Percentiles rank a stretch among this genome's conserved stretches.
phyloP scores from a whole-genome alignment of 2,797 vertebrate species.

The Gymnoscopelus braueri region DNA sequence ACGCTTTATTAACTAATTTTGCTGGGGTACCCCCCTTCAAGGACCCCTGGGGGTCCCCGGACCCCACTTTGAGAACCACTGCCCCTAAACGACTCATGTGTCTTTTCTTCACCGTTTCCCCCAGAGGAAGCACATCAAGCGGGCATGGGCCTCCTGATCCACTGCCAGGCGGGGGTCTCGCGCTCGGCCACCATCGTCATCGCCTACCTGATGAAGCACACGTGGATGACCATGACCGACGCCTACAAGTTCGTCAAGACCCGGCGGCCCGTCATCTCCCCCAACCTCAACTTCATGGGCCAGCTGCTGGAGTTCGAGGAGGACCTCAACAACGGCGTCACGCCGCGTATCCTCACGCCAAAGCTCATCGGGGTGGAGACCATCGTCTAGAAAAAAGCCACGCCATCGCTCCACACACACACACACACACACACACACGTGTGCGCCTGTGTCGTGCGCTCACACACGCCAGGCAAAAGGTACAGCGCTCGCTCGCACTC shows the following conservation, averaged over 20 bases:
- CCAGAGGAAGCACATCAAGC: slow-evolving; percentile 98
- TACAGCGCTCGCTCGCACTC: slow-evolving; percentile 17
- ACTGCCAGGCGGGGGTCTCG: slow-evolving; percentile 98
- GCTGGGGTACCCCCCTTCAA: no score
- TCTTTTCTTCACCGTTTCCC: no score
- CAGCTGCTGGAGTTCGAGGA: slow-evolving; percentile 98
- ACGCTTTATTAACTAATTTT: no score
- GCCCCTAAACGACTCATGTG: no score
- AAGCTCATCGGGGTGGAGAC: slow-evolving; percentile 96
- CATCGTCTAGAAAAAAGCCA: slow-evolving; percentile 79
- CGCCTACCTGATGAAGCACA: slow-evolving; percentile 99
- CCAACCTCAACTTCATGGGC: slow-evolving; percentile 99
- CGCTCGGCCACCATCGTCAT: slow-evolving; percentile 98
- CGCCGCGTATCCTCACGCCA: slow-evolving; percentile 95
- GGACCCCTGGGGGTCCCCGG: no score
- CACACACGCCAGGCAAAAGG: no score
- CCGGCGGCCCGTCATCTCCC: slow-evolving; percentile 97
- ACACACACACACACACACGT: slow-evolving; percentile 12
- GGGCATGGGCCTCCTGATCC: slow-evolving; percentile 95
- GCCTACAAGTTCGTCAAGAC: slow-evolving; percentile 99
- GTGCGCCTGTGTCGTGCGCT: no score
- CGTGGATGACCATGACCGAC: slow-evolving; percentile 99
- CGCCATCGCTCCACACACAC: slow-evolving; percentile 14
- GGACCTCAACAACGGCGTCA: slow-evolving; percentile 96
- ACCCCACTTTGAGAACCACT: no score